These are phyloP conservation scores for Micrasema minimum DNA, from an alignment of 1,140 invertebrate species.

Conservation along the genomic window DNA sequence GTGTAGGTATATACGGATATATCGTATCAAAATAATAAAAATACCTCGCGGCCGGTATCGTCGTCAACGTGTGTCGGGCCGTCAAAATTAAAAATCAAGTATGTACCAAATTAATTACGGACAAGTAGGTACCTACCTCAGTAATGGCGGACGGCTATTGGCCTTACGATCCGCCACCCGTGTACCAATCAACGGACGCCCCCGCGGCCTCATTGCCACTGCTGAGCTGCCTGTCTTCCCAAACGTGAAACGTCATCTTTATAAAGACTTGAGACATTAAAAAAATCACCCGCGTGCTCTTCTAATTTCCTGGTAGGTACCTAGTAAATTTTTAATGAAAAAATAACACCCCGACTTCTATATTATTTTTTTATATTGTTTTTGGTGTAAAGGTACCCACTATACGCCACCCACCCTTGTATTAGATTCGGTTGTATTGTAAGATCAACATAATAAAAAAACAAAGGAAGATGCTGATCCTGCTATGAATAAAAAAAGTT, in stretches of 20 bases:
- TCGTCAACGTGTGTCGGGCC: constrained; percentile 16
- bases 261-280: constrained; percentile 28
- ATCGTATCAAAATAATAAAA: too few species aligned
- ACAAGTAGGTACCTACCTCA: constrained; percentile 21
- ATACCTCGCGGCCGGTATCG: constrained; percentile 4
- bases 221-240: constrained; percentile 47
- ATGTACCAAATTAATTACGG: constrained; percentile 39
- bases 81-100: constrained; percentile 24
- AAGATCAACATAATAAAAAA: constrained; percentile 33
- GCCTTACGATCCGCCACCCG: constrained; percentile 30
- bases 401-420: too few species aligned
- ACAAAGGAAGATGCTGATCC: constrained; percentile 22
- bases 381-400: too few species aligned
- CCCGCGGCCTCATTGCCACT: constrained; percentile 35
- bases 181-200: constrained; percentile 39
- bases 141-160: constrained; percentile 22
- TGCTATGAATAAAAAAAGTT: constrained; percentile 19
- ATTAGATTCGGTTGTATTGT: not conserved
- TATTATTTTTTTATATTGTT: too few species aligned
- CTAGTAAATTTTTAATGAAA: too few species aligned
- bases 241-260: constrained; percentile 50
- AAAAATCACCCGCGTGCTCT: constrained; percentile 44
- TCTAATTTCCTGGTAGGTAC: constrained; percentile 36
- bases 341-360: too few species aligned
- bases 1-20: too few species aligned